These are phyloP conservation scores for Pocillopora grandis DNA, from an alignment of 92 coral and sea anemone species.

Conservation along the genomic window DNA sequence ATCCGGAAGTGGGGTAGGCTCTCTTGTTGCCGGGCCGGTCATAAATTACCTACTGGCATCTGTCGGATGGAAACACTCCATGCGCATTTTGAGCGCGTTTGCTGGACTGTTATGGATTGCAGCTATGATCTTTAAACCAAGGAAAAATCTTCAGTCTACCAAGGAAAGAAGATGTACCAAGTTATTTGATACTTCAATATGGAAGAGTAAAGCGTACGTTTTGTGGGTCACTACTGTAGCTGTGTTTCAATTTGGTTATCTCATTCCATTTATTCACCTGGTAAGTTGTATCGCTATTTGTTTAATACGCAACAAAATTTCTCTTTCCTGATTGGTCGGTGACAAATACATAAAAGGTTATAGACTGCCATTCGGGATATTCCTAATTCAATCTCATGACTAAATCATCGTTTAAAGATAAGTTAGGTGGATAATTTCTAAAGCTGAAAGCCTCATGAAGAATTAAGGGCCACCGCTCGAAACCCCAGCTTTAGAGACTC, in stretches of 20 bases:
- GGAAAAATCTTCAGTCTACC: slow-evolving; percentile 16
- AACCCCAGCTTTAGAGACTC: no score
- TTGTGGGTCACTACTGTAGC: slow-evolving; percentile 85
- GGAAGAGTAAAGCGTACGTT: slow-evolving; percentile 90
- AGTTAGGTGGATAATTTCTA: no score
- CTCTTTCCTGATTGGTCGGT: no score
- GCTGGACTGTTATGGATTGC: slow-evolving; percentile 77
- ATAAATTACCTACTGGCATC: slow-evolving; percentile 72
- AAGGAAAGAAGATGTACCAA: slow-evolving; percentile 24
- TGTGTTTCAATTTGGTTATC: slow-evolving; percentile 91
- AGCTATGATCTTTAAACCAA: slow-evolving; percentile 76
- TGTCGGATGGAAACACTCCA: slow-evolving; percentile 85
- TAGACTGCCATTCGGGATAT: no score
- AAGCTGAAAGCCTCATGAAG: no score
- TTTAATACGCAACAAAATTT: neutral
- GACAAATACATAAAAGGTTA: no score
- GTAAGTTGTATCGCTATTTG: slow-evolving; percentile 45
- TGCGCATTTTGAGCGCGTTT: slow-evolving; percentile 83
- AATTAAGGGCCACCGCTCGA: no score
- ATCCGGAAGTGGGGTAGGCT: slow-evolving; percentile 92
- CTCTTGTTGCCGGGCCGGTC: slow-evolving; percentile 85
- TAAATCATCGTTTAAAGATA: no score
- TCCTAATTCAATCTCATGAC: no score
- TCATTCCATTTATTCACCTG: slow-evolving; percentile 92
- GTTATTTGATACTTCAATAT: slow-evolving; percentile 73